A percentile compares a stretch with the other conserved stretches of the same genome.
Conservation (phyloP, 2,797 vertebrate species). For the Enteromius paludinosus region DNA sequence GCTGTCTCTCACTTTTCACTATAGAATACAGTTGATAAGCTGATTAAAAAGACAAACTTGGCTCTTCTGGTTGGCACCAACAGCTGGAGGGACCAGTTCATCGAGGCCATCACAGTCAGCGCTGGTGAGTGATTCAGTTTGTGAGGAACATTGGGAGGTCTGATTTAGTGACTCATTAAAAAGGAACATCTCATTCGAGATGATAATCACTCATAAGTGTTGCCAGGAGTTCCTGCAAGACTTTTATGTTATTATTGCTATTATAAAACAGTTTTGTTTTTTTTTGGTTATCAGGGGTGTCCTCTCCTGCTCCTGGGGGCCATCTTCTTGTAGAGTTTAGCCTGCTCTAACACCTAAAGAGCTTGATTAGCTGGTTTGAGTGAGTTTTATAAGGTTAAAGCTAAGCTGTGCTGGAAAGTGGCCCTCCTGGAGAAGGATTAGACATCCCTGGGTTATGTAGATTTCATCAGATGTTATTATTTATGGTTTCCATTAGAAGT, state of each 20-base stretch:
- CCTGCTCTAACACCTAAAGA: neutral
- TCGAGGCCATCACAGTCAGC: slow-evolving; percentile 98
- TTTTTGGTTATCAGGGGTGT: neutral
- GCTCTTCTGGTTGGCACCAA: slow-evolving; percentile 97
- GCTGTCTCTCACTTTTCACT: slow-evolving; percentile 47
- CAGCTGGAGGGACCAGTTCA: slow-evolving; percentile 99
- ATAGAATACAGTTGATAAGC: slow-evolving; percentile 98
- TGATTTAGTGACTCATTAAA: neutral
- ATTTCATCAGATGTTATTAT: slow-evolving; percentile 5
- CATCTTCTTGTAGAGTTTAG: neutral
- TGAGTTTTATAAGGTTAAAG: slow-evolving; percentile 1
- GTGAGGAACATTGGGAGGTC: slow-evolving; percentile 15
- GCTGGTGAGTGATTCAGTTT: slow-evolving; percentile 84
- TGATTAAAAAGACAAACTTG: slow-evolving; percentile 99
- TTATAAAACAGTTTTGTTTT: neutral
- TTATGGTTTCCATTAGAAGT: neutral
- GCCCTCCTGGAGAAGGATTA: neutral
- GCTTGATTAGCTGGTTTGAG: neutral
- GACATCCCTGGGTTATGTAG: neutral
- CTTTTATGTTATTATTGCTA: neutral
- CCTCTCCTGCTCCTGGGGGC: neutral
- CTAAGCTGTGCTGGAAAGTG: neutral
- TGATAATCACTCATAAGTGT: neutral
- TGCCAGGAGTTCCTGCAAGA: neutral
- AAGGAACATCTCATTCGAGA: neutral